A percentile compares a stretch with the other conserved stretches of the same genome.
These are phyloP conservation scores for Ctenoplectra terminalis DNA, from an alignment of 1,140 invertebrate species.

Conservation along the genomic window DNA sequence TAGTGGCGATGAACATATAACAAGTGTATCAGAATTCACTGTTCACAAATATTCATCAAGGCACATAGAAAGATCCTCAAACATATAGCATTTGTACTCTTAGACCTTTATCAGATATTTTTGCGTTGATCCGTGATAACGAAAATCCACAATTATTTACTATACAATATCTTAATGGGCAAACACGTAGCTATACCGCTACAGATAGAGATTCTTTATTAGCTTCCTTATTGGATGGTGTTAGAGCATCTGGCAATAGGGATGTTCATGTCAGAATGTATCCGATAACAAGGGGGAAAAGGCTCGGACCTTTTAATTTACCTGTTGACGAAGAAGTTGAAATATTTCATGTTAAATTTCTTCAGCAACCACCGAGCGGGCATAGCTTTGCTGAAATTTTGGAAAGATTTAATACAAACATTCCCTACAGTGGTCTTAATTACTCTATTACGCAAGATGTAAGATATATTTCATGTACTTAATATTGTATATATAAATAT, in stretches of 20 bases:
- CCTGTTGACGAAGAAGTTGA: constrained; percentile 98
- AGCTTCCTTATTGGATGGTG: constrained; percentile 97
- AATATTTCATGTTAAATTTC: constrained; percentile 91
- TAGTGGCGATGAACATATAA: constrained; percentile 93
- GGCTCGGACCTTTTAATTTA: constrained; percentile 93
- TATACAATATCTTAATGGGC: constrained; percentile 97
- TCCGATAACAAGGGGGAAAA: constrained; percentile 91
- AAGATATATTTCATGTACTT: constrained; percentile 79
- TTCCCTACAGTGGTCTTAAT: constrained; percentile 98
- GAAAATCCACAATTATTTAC: constrained; percentile 96
- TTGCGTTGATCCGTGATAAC: constrained; percentile 94
- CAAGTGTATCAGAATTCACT: constrained; percentile 95
- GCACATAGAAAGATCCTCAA: constrained; percentile 94
- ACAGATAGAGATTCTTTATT: constrained; percentile 96
- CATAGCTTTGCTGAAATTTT: constrained; percentile 88
- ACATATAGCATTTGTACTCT: constrained; percentile 96
- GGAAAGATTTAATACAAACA: constrained; percentile 97
- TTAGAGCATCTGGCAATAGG: constrained; percentile 97
- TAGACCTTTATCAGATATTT: constrained; percentile 94
- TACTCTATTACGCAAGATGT: constrained; percentile 98
- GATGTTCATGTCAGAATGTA: constrained; percentile 98
- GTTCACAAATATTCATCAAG: constrained; percentile 93
- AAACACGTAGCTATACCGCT: constrained; percentile 93
- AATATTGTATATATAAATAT: not conserved
- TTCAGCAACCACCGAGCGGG: constrained; percentile 88